Evolutionary conservation across 2,113 vertebrate species (phyloP), one percentile per base, ranked within the genome.

Genomic region (Phaethornis superciliosus): DNA sequence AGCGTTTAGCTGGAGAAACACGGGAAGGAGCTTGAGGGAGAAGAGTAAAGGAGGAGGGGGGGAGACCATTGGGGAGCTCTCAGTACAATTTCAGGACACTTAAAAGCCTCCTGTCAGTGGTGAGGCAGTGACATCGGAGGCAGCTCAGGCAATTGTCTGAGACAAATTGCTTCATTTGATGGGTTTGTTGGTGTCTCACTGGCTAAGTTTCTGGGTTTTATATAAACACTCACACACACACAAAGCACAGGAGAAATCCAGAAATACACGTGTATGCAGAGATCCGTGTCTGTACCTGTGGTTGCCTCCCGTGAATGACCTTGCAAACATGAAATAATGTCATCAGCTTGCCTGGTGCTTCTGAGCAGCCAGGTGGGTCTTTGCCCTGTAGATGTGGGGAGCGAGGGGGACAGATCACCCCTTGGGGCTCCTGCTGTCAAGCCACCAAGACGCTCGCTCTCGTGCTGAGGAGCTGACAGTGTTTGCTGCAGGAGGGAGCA

Each of bases 1-100:
- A 72, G 87, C 27, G 67, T 87, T 94, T 80, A 91, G 79, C 91
- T 91, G 82, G 91, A 92, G 95, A 93, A 95, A 95, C 91, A 92
- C 0, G 6, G 63, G 59, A 64, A 91, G 81, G 75, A 92, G 78
- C 89, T 91, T 2, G 2, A 90, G 89, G 88, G 92, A 95, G 78
- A 78, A 85, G 90, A 72, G 91, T 2, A 18, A 54, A 62, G 89
- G 91, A 7, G 8, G 94, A 40, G 40, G 93, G 42, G 64, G 58
- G 65, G 84, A 87, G 91, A 87, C 75, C 42, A 2, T 4, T 85
- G 85, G 84, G 90, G 81, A 92, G 49, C 81, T 89, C 5, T 0
- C 58, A 30, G 70, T 44, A 76, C 78, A 47, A 85, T 96, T 94
- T 85, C 68, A 85, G 94, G 94, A 85, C 87, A 51, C 89, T 94